Evolutionary conservation across 2,113 vertebrate genomes (phyloP).

Genomic region (Myxocyprinus asiaticus): DNA sequence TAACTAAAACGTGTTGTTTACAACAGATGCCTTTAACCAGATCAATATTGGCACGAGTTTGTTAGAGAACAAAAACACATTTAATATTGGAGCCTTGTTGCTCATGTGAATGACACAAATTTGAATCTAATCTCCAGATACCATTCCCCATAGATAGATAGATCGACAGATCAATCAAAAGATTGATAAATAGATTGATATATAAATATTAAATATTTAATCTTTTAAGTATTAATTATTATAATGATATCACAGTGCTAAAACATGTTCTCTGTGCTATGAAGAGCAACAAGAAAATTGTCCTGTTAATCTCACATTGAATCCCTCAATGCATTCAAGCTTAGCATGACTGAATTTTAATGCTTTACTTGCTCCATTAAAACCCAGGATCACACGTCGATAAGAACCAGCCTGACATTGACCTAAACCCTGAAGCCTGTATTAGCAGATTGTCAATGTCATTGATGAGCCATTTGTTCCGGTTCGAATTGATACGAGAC

Average conservation of each 20-base stretch:
- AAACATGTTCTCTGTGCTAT: background rate
- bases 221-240: no score
- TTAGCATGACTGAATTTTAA: slow-evolving; percentile 52
- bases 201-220: no score
- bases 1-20: slow-evolving; percentile 30
- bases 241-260: no score
- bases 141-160: no score
- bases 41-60: slow-evolving; percentile 21
- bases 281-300: background rate
- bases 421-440: slow-evolving; percentile 60
- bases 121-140: no score
- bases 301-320: slow-evolving; percentile 14
- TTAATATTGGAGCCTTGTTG: background rate
- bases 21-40: slow-evolving; percentile 11
- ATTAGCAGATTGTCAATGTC: slow-evolving; percentile 54
- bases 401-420: slow-evolving; percentile 67
- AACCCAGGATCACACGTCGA: slow-evolving; percentile 62
- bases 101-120: background rate
- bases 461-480: slow-evolving; percentile 54
- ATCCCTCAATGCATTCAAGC: slow-evolving; percentile 4
- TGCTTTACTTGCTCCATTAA: slow-evolving; percentile 62
- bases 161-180: background rate
- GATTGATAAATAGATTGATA: no score
- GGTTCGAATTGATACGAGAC: slow-evolving; percentile 57
- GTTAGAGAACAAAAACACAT: background rate